Evolutionary conservation across 35 echinoderm and acorn worm genomes (phyloP).

Genomic region (Holothuria glaberrima): DNA sequence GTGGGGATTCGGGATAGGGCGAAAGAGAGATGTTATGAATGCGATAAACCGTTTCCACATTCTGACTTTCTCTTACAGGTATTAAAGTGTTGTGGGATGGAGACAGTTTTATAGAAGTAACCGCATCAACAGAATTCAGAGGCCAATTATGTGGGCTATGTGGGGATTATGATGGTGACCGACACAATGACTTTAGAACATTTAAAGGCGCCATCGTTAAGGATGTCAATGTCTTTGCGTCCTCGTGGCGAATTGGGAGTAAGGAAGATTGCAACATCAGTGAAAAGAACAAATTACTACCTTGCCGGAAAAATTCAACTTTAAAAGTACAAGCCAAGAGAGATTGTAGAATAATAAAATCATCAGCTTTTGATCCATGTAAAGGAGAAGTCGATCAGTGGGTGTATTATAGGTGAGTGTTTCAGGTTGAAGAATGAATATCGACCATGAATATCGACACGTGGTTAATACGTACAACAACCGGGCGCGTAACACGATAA

Average conservation of each 20-base stretch:
- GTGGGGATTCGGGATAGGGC: too few relatives aligned
- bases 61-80: conserved; percentile 59
- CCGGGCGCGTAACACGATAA: too few relatives aligned
- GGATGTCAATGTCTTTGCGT: conserved; percentile 71
- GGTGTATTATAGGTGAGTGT: conserved; percentile 83
- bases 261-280: conserved; percentile 64
- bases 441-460: too few relatives aligned
- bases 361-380: conserved; percentile 65
- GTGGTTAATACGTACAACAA: too few relatives aligned
- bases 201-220: conserved; percentile 56
- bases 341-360: conserved; percentile 76
- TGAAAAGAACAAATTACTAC: conserved; percentile 40
- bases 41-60: too few relatives aligned
- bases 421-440: not conserved
- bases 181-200: conserved; percentile 78
- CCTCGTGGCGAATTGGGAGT: conserved; percentile 78
- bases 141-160: conserved; percentile 89
- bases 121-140: conserved; percentile 73
- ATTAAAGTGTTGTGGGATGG: conserved; percentile 91
- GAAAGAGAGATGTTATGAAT: too few relatives aligned
- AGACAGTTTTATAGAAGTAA: conserved; percentile 89
- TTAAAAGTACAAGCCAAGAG: conserved; percentile 60
- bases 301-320: conserved; percentile 58
- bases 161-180: conserved; percentile 86
- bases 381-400: conserved; percentile 73